Evolutionary conservation across 1,140 invertebrate genomes (phyloP).

Genomic region (Calycopis cecrops): DNA sequence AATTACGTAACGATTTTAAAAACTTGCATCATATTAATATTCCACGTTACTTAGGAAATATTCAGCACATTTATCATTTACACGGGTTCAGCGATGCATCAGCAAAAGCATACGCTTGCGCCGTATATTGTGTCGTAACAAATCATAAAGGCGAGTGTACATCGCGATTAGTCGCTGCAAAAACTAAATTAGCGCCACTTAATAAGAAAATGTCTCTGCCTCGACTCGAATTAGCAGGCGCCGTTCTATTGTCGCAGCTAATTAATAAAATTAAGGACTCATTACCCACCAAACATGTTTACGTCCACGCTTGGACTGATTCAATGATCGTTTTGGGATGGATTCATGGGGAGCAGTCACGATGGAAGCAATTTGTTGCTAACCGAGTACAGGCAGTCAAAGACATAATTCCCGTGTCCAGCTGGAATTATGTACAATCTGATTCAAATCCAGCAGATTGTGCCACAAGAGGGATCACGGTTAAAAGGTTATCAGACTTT

Average conservation of each 20-base stretch:
- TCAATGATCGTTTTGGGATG: constrained; percentile 9
- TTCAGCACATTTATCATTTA: constrained; percentile 10
- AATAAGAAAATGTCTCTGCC: constrained; percentile 23
- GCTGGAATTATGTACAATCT: too few species aligned
- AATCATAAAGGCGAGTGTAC: constrained; percentile 13
- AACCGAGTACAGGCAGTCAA: too few species aligned
- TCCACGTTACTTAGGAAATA: constrained; percentile 16
- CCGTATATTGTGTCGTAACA: constrained; percentile 27
- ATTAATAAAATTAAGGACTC: constrained; percentile 20
- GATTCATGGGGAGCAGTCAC: constrained; percentile 7
- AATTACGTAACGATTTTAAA: constrained; percentile 14
- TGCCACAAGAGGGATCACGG: constrained; percentile 32
- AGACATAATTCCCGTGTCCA: too few species aligned
- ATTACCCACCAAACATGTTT: too few species aligned
- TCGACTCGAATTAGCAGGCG: constrained; percentile 25
- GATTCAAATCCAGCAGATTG: constrained; percentile 51
- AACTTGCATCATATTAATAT: constrained; percentile 18
- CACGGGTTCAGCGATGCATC: constrained; percentile 38
- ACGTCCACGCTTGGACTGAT: too few species aligned
- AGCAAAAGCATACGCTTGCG: constrained; percentile 24
- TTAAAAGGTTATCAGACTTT: constrained; percentile 21
- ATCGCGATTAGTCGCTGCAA: constrained; percentile 16
- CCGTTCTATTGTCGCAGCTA: constrained; percentile 24
- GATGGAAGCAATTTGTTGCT: too few species aligned
- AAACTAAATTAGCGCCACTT: too few species aligned